These are phyloP conservation scores for Drosophila barbarae DNA, from an alignment of 2,888 invertebrate species.

Conservation along the genomic window DNA sequence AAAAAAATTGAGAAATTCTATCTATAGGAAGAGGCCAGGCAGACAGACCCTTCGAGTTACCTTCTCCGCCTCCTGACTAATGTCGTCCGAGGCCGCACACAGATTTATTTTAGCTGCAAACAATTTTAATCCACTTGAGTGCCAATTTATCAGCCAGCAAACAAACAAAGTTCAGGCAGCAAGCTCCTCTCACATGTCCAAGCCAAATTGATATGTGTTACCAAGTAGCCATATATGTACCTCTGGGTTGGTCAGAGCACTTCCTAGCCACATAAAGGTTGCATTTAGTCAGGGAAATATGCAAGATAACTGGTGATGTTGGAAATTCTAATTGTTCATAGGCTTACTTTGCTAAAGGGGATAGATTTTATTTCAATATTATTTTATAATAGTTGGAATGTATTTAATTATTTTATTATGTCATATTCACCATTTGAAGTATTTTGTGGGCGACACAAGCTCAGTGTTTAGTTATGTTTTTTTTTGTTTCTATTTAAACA, in stretches of 20 bases:
- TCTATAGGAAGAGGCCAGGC: conserved; percentile 12
- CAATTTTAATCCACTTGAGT: conserved; percentile 79
- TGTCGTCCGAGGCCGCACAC: conserved; percentile 46
- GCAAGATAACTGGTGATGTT: neutral
- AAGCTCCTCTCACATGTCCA: conserved; percentile 3
- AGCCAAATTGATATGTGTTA: conserved; percentile 28
- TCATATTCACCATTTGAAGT: neutral
- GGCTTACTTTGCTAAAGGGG: neutral
- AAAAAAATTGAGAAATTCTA: conserved; percentile 7
- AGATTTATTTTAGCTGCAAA: conserved; percentile 59
- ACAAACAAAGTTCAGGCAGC: conserved; percentile 5
- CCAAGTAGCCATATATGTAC: neutral
- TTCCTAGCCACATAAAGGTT: neutral
- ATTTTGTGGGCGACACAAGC: neutral
- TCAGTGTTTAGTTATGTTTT: neutral
- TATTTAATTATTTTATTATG: neutral
- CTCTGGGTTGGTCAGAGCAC: no score
- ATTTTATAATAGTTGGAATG: neutral
- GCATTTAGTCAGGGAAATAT: neutral
- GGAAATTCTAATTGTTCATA: neutral
- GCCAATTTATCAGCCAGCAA: conserved; percentile 76
- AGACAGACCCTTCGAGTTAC: conserved; percentile 13
- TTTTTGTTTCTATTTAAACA: no score
- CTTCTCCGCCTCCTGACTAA: conserved; percentile 43
- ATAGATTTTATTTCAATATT: no score